phyloP scores from a whole-genome alignment of 1,140 invertebrate species.

The Drosophila bifasciata region DNA sequence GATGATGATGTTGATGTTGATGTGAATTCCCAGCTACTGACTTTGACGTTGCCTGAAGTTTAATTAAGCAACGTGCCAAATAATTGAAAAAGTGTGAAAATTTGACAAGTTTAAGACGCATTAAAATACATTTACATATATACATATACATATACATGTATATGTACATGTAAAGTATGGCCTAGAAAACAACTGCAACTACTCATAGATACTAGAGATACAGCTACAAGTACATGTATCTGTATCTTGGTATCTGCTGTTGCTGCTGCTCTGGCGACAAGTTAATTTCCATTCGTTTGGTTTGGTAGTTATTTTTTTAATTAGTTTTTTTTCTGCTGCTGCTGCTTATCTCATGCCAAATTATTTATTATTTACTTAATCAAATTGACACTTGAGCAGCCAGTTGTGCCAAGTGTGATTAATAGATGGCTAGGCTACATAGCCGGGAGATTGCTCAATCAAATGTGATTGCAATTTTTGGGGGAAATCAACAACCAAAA shows the following conservation, averaged over 20 bases:
- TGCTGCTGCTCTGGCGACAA: slow-evolving; percentile 32
- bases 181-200: slow-evolving; percentile 60
- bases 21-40: slow-evolving; percentile 57
- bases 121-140: slow-evolving; percentile 60
- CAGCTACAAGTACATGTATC: background rate
- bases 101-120: slow-evolving; percentile 83
- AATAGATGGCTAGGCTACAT: slow-evolving; percentile 40
- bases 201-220: too few relatives aligned
- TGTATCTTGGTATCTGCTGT: slow-evolving; percentile 27
- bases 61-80: slow-evolving; percentile 82
- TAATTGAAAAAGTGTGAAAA: slow-evolving; percentile 83
- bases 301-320: slow-evolving; percentile 17
- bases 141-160: too few relatives aligned
- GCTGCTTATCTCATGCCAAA: slow-evolving; percentile 36
- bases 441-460: slow-evolving; percentile 45
- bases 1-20: slow-evolving; percentile 40
- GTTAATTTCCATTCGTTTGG: slow-evolving; percentile 21
- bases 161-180: too few relatives aligned
- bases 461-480: slow-evolving; percentile 16
- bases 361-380: slow-evolving; percentile 70
- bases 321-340: slow-evolving; percentile 43
- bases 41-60: slow-evolving; percentile 78
- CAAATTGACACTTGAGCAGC: slow-evolving; percentile 70
- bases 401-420: slow-evolving; percentile 42
- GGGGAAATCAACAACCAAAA: too few relatives aligned